Percentiles rank a stretch among this genome's conserved stretches.
Conservation (phyloP, 2,888 invertebrate species). For the Zygogramma bicolorata region DNA sequence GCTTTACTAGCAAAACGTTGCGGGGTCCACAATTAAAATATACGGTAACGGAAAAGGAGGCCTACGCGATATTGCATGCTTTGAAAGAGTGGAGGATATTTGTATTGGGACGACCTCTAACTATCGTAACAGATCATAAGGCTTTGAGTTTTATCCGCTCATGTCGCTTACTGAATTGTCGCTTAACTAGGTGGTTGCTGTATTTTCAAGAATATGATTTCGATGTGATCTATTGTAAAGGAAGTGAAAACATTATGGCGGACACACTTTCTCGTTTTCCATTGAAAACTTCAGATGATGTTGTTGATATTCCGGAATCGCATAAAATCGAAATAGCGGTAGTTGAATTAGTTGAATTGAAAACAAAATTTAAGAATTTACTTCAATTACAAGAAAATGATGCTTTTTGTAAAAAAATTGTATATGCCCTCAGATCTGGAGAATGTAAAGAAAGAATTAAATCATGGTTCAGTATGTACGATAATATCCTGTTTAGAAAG, state of each 20-base stretch:
- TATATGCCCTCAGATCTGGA: background rate
- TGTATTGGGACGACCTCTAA: conserved; percentile 14
- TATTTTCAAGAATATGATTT: conserved; percentile 22
- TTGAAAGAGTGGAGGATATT: conserved; percentile 22
- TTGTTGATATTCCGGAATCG: background rate
- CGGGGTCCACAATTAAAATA: conserved; percentile 17
- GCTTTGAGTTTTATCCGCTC: conserved; percentile 23
- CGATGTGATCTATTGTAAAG: conserved; percentile 11
- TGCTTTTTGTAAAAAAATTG: background rate
- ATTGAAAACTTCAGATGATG: background rate
- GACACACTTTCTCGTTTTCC: conserved; percentile 26
- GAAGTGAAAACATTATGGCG: conserved; percentile 19
- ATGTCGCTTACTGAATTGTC: background rate
- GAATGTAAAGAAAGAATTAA: background rate
- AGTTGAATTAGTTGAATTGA: background rate
- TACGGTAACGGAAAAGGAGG: conserved; percentile 26
- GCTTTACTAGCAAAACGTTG: conserved; percentile 12
- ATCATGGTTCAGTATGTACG: conserved; percentile 7
- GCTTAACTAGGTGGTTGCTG: conserved; percentile 20
- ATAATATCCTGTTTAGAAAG: background rate
- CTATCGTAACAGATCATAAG: conserved; percentile 24
- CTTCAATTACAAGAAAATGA: background rate
- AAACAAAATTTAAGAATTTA: background rate
- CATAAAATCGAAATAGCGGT: background rate
- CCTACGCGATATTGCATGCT: conserved; percentile 11